Conservation (phyloP, 2,888 invertebrate species). For the Pandemis heparana region DNA sequence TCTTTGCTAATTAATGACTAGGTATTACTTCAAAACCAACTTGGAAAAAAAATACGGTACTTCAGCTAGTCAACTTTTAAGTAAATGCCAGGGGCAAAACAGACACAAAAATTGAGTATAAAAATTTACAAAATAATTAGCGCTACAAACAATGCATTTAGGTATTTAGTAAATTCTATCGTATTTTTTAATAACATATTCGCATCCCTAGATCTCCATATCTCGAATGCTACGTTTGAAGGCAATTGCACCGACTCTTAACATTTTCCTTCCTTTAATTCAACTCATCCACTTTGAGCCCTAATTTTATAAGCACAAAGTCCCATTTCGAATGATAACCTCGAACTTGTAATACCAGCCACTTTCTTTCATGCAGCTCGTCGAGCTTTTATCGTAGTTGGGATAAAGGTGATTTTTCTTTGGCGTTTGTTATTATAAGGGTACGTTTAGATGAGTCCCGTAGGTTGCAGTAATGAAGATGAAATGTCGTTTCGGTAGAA, state of each 20-base stretch:
- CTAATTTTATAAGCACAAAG: constrained; percentile 29
- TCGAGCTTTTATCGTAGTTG: neutral
- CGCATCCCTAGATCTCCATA: constrained; percentile 46
- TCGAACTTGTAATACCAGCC: constrained; percentile 11
- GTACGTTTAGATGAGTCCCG: constrained; percentile 37
- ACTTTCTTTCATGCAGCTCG: constrained; percentile 7
- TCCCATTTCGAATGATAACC: constrained; percentile 37
- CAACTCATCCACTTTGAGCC: constrained; percentile 19
- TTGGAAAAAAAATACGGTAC: no score
- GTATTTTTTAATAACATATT: neutral
- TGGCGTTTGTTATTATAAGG: constrained; percentile 3
- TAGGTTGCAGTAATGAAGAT: constrained; percentile 43
- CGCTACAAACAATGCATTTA: no score
- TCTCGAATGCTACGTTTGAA: constrained; percentile 49
- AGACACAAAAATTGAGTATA: no score
- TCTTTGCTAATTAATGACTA: no score
- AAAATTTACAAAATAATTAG: no score
- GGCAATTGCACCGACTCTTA: constrained; percentile 55
- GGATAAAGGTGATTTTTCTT: constrained; percentile 17
- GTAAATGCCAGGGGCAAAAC: no score
- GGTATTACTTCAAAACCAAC: no score
- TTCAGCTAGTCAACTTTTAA: no score
- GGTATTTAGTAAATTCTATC: no score
- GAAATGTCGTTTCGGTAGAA: constrained; percentile 42
- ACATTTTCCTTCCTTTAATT: constrained; percentile 44